Evolutionary conservation across 2,113 vertebrate genomes (phyloP), one percentile per base, ranked within the genome.

Genomic region (Antechinus stuartii): DNA sequence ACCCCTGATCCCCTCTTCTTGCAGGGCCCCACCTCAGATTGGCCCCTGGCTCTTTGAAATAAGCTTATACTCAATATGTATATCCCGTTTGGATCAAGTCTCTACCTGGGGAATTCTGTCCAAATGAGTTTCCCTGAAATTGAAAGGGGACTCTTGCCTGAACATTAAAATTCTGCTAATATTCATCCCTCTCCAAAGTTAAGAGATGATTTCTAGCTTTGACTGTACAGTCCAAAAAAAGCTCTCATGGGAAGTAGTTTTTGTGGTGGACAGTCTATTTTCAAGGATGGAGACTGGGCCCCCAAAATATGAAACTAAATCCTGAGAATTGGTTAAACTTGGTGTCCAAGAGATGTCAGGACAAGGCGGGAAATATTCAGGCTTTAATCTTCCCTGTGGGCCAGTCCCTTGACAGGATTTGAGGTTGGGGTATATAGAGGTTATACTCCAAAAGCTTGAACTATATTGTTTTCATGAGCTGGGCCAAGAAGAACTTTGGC

Each of bases 361-460:
- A 84, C n/a, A n/a, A 84, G 68, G 68, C 5, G 68, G n/a, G 68
- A 84, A 84, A 84, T n/a, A 42, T 1, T 42, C 68, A 22, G 68
- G 16, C 68, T 84, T 84, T 84, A n/a, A 84, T 84, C 68, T 84
- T 84, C 35, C 68, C 35, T 84, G 68, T 84, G 68, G 68, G 68
- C n/a, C 68, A 84, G n/a, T 84, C 68, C 68, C 68, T 84, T n/a
- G 68, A 84, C 68, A 84, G 68, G 35, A 84, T 84, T 84, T 84
- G 68, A 42, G 68, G 68, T 76, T 76, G 68, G 68, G 35, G 68
- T 76, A 76, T 42, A 76, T 5, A 42, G 68, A 84, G 68, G 68
- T 35, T 84, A 42, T n/a, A 42, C 68, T 84, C 68, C 68, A 35
- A 68, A 68, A 14, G 61, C 14, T 42, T 84, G 68, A 42, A 84